Evolutionary conservation across 2,113 vertebrate genomes (phyloP), one percentile per base, ranked within the genome.

Genomic region (Holacanthus passer): DNA sequence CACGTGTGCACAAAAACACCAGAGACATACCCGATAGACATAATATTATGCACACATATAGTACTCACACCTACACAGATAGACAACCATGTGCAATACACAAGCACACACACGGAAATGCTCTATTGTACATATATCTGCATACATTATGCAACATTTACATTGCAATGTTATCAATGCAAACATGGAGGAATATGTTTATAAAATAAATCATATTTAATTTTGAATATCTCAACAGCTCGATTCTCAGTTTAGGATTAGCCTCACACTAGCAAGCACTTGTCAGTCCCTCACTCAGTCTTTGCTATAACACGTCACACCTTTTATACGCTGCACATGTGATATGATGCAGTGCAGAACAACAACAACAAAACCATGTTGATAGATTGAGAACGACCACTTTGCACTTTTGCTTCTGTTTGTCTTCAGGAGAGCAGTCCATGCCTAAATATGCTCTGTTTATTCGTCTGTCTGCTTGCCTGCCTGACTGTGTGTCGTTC

Each of bases 361-460:
- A 39, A 56, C 72, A 39, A 56, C 72, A 14, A 72, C 55, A 39
- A 45, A 67, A 84, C 75, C 79, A 48, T 76, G 84, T 90, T 73
- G 85, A 88, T 73, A 87, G 83, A 73, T 90, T 78, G 79, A 88
- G 43, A 80, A 86, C 29, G 80, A 88, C 82, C 86, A 93, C 91
- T 94, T 94, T 95, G 94, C 94, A 95, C 94, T 95, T 94, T 91
- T 82, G 83, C 88, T 90, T 89, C 85, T 88, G 87, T 83, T 87
- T 78, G 71, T 92, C 77, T 91, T 88, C 88, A 82, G 81, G 85
- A 88, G 89, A 86, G 85, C 66, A n/a, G 73, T 67, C 65, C 53
- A 81, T 10, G 66, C 73, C 69, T 63, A 41, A 74, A 77, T 87
- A 39, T 50, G 73, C 88, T 90, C 68, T 29, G 53, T 89, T 73